Conservation (phyloP, 1,140 invertebrate species). For the Lordiphosa mommai region DNA sequence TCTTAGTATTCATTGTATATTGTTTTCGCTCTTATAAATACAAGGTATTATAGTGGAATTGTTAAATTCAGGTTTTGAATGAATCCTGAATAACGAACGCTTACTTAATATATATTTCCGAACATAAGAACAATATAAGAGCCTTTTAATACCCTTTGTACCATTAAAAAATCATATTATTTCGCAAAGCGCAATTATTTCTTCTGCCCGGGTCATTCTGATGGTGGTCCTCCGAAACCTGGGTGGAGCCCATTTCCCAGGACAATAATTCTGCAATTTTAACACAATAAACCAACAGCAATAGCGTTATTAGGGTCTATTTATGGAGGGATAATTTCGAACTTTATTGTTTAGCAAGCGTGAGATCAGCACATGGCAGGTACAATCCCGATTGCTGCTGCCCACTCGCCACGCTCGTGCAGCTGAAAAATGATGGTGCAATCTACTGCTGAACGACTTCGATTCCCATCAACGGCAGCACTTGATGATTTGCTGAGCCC, state of each 20-base stretch:
- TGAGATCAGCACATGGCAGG: constrained; percentile 76
- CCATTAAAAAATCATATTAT: too few relatives aligned
- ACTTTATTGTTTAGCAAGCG: constrained; percentile 69
- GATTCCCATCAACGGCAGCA: constrained; percentile 59
- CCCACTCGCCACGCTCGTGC: constrained; percentile 73
- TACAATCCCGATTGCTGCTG: constrained; percentile 28
- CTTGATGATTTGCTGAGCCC: constrained; percentile 69
- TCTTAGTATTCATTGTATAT: too few relatives aligned
- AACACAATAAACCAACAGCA: constrained; percentile 49
- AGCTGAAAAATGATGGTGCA: constrained; percentile 75
- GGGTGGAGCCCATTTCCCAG: constrained; percentile 68
- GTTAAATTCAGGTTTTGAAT: too few relatives aligned
- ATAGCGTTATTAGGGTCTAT: constrained; percentile 57
- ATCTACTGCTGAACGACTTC: constrained; percentile 24
- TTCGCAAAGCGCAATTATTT: neutral
- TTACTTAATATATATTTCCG: too few relatives aligned
- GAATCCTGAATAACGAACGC: too few relatives aligned
- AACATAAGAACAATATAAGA: too few relatives aligned
- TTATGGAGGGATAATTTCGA: constrained; percentile 37
- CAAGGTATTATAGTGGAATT: too few relatives aligned
- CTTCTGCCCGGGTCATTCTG: constrained; percentile 1
- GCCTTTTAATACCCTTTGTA: too few relatives aligned
- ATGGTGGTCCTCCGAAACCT: constrained; percentile 61
- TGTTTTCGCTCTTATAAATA: too few relatives aligned
- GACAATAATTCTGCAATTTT: constrained; percentile 77